phyloP scores from a whole-genome alignment of 2,797 vertebrate species.

The Rhinichthys osculus region DNA sequence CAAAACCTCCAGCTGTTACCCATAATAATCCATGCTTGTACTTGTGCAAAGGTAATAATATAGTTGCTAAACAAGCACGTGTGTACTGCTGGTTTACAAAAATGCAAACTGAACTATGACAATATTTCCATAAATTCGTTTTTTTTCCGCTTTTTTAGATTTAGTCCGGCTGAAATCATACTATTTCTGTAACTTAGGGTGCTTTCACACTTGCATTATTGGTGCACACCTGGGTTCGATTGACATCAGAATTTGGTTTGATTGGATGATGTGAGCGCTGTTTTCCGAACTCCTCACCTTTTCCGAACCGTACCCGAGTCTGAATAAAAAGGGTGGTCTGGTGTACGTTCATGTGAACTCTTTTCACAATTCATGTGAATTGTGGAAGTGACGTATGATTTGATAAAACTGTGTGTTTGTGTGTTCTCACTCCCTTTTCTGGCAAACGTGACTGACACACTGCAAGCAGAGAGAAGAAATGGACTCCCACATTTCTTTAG shows the following conservation, averaged over 20 bases:
- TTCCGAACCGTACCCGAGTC: neutral
- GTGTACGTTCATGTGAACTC: neutral
- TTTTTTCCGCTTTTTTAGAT: neutral
- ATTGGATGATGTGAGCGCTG: neutral
- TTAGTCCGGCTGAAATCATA: neutral
- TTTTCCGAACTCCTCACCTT: neutral
- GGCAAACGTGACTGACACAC: neutral
- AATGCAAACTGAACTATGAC: conserved; percentile 2
- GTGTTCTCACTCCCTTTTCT: neutral
- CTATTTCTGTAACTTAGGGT: neutral
- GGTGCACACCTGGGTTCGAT: neutral
- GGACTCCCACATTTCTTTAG: neutral
- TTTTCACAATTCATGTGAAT: too few species aligned
- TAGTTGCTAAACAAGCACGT: neutral
- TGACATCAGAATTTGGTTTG: neutral
- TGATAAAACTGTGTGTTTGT: neutral
- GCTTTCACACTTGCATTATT: neutral
- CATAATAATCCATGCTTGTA: conserved; percentile 52
- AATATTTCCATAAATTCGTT: neutral
- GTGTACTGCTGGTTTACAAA: conserved; percentile 7
- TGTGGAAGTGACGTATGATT: neutral
- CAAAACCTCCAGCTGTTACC: conserved; percentile 61
- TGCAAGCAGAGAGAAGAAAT: neutral
- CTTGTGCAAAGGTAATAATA: conserved; percentile 44
- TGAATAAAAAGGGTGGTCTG: neutral